Conservation (phyloP, 2,113 vertebrate genomes). For the Oncorhynchus clarkii region DNA sequence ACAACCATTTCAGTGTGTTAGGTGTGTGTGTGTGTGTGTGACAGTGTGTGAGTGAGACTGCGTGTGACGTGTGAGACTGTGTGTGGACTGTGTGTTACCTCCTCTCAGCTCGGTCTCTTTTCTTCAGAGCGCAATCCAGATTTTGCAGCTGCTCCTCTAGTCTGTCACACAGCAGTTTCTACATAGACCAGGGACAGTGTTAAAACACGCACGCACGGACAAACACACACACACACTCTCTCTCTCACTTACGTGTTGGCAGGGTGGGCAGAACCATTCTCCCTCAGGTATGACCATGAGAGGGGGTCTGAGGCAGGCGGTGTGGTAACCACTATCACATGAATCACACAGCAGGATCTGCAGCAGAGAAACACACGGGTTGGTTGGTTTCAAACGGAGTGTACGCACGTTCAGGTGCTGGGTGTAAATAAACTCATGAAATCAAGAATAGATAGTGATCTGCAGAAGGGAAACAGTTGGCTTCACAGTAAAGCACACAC, state of each 20-base stretch:
- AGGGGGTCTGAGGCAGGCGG: slow-evolving; percentile 92
- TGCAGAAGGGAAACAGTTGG: too few species aligned
- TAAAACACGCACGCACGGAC: neutral
- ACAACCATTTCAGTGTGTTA: neutral
- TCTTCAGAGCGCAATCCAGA: slow-evolving; percentile 94
- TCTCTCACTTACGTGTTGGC: slow-evolving; percentile 85
- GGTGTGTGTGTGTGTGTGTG: slow-evolving; percentile 18
- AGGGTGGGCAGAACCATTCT: slow-evolving; percentile 98
- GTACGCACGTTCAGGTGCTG: too few species aligned
- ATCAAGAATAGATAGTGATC: too few species aligned
- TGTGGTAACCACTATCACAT: slow-evolving; percentile 94
- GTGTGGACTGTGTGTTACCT: slow-evolving; percentile 72
- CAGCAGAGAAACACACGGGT: slow-evolving; percentile 15
- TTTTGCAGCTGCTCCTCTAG: slow-evolving; percentile 93
- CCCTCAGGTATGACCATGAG: slow-evolving; percentile 97
- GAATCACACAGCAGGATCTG: slow-evolving; percentile 95
- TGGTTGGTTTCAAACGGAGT: too few species aligned
- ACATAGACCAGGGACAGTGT: slow-evolving; percentile 7
- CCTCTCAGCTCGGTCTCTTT: slow-evolving; percentile 91
- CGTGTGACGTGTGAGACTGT: neutral
- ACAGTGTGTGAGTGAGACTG: neutral
- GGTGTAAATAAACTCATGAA: too few species aligned
- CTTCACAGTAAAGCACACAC: too few species aligned
- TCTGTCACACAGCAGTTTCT: slow-evolving; percentile 96
- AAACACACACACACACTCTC: neutral